Percentiles rank a stretch among this genome's conserved stretches.
phyloP scores from a whole-genome alignment of 2,797 vertebrate species.

The Phrynocephalus forsythii region DNA sequence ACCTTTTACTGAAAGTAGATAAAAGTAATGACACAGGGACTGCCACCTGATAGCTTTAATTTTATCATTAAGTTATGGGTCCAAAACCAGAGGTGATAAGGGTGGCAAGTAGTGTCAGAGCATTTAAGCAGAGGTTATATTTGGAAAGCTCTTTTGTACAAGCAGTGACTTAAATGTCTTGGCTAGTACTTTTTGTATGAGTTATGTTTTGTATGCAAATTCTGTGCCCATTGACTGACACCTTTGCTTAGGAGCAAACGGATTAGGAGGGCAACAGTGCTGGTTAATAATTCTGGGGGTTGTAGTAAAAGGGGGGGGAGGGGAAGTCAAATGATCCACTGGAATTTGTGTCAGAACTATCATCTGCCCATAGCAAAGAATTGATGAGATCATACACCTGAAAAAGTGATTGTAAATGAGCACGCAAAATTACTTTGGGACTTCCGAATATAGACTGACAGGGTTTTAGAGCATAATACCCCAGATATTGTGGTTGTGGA shows the following conservation, averaged over 20 bases:
- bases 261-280: neutral
- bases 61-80: rapidly evolving
- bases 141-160: conserved; percentile 27
- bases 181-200: conserved; percentile 27
- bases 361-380: no score
- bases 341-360: no score
- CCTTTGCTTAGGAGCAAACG: neutral
- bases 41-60: conserved; percentile 61
- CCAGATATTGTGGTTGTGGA: no score
- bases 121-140: conserved; percentile 13
- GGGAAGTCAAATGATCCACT: no score
- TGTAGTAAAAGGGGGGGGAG: neutral
- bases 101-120: neutral
- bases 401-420: no score
- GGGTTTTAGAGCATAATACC: no score
- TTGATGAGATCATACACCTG: no score
- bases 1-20: conserved; percentile 55
- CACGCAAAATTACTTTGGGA: no score
- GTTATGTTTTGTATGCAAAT: conserved; percentile 38
- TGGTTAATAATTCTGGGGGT: neutral
- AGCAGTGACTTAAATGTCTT: conserved; percentile 39
- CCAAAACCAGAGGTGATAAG: neutral
- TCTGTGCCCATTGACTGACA: conserved; percentile 8
- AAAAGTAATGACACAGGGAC: conserved; percentile 67
- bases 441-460: no score